phyloP scores from a whole-genome alignment of 2,797 vertebrate species.

The Hybognathus amarus region DNA sequence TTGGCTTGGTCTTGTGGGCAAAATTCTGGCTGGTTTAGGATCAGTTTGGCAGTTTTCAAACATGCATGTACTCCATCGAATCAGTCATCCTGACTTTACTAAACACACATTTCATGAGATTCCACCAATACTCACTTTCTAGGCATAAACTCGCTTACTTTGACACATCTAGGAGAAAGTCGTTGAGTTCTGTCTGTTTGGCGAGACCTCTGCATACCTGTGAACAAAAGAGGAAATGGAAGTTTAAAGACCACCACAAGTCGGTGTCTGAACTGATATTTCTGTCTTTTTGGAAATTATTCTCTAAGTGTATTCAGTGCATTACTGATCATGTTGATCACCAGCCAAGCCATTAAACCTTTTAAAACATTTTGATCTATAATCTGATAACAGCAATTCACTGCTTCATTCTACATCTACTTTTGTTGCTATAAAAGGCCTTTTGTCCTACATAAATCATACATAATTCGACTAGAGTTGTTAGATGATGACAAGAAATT shows the following conservation, averaged over 20 bases:
- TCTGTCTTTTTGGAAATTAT: background rate
- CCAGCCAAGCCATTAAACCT: background rate
- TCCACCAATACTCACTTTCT: background rate
- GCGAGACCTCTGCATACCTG: constrained; percentile 97
- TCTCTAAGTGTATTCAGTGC: background rate
- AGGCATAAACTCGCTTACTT: constrained; percentile 85
- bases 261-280: background rate
- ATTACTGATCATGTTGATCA: background rate
- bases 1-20: background rate
- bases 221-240: constrained; percentile 57
- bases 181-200: constrained; percentile 98
- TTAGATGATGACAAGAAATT: background rate
- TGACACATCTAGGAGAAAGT: constrained; percentile 98
- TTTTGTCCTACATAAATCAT: background rate
- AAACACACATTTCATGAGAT: background rate
- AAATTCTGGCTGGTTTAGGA: background rate
- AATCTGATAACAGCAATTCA: too few relatives aligned
- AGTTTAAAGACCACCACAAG: background rate
- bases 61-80: background rate
- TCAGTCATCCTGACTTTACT: background rate
- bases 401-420: background rate
- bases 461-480: background rate
- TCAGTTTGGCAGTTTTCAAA: background rate
- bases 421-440: background rate
- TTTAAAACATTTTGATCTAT: background rate